Evolutionary conservation across 2,888 invertebrate species (phyloP).

Genomic region (Mesorhabditis belari): DNA sequence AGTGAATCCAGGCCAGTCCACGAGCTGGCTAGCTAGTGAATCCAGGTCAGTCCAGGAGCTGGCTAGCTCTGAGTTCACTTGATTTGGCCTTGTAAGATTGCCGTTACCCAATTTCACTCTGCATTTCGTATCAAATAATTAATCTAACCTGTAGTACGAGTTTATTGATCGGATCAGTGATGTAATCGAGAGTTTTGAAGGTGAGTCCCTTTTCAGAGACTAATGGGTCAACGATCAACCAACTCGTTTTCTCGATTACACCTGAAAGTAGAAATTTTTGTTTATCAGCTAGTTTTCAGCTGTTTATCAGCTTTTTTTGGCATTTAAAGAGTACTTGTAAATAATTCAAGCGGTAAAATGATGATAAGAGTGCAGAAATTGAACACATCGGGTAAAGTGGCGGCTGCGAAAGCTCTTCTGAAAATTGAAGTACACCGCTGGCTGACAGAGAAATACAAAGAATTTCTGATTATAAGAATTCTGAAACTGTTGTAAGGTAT

Average conservation of each 20-base stretch:
- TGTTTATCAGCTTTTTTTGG: neutral
- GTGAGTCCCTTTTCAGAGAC: constrained; percentile 29
- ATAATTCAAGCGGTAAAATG: constrained; percentile 58
- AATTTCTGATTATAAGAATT: constrained; percentile 42
- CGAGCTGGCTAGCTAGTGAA: too few species aligned
- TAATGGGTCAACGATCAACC: constrained; percentile 34
- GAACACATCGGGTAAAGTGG: constrained; percentile 62
- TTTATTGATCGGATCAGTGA: constrained; percentile 43
- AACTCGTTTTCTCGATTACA: constrained; percentile 34
- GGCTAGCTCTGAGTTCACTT: too few species aligned
- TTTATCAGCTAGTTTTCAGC: neutral
- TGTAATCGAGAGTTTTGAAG: constrained; percentile 36
- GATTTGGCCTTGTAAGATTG: too few species aligned
- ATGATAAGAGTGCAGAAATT: constrained; percentile 60
- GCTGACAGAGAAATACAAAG: constrained; percentile 52
- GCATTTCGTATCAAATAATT: neutral
- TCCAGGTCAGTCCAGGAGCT: too few species aligned
- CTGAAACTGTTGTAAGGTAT: neutral
- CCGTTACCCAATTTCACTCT: neutral
- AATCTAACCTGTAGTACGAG: constrained; percentile 35
- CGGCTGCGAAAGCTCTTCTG: constrained; percentile 59
- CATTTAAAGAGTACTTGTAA: constrained; percentile 47
- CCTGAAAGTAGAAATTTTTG: constrained; percentile 9
- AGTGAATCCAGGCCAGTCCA: too few species aligned
- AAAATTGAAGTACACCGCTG: constrained; percentile 6